These are phyloP conservation scores for Leuctra nigra DNA, from an alignment of 2,888 invertebrate species.

Conservation along the genomic window DNA sequence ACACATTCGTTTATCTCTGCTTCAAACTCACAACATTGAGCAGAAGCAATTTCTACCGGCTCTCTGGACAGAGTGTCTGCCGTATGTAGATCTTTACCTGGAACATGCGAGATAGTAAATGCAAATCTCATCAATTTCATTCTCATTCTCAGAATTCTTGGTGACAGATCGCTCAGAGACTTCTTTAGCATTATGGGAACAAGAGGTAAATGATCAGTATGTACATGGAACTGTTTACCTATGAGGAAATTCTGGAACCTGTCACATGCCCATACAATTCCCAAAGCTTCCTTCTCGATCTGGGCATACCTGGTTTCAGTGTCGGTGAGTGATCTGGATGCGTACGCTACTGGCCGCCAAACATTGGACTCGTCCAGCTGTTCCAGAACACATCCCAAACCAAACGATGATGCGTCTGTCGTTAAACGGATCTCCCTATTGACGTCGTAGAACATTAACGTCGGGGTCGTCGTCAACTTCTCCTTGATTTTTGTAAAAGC, in stretches of 20 bases:
- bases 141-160: slow-evolving; percentile 25
- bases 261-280: slow-evolving; percentile 38
- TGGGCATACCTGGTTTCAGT: slow-evolving; percentile 38
- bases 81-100: slow-evolving; percentile 30
- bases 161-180: slow-evolving; percentile 19
- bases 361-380: too few species aligned
- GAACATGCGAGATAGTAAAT: slow-evolving; percentile 28
- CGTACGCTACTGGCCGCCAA: too few species aligned
- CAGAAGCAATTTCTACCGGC: slow-evolving; percentile 3
- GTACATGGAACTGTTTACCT: background rate
- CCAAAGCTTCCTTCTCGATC: slow-evolving; percentile 30
- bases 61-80: slow-evolving; percentile 30
- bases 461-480: background rate
- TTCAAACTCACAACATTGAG: background rate
- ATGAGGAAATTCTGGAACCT: too few species aligned
- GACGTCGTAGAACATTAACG: slow-evolving; percentile 12
- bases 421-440: too few species aligned
- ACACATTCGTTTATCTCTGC: slow-evolving; percentile 19
- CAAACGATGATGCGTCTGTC: background rate
- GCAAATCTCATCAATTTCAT: slow-evolving; percentile 30
- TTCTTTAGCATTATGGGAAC: slow-evolving; percentile 21
- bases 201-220: slow-evolving; percentile 22
- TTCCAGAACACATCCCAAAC: too few species aligned
- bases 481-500: background rate
- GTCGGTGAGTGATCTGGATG: slow-evolving; percentile 36